These are phyloP conservation scores for Noctua pronuba DNA, from an alignment of 2,888 invertebrate species.

Conservation along the genomic window DNA sequence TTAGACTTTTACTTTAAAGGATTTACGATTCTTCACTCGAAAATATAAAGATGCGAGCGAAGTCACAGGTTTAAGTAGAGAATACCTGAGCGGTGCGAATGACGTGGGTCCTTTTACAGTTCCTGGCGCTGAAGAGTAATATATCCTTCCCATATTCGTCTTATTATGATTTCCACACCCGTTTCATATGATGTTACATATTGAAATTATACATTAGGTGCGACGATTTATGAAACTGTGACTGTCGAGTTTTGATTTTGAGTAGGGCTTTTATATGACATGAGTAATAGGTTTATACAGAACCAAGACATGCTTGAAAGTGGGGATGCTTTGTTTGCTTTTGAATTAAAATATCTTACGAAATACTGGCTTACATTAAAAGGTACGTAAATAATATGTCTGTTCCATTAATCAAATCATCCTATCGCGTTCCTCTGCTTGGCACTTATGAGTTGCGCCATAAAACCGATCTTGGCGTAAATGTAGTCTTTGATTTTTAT, in stretches of 20 bases:
- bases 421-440: no score
- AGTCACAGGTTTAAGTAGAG: conserved; percentile 30
- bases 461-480: neutral
- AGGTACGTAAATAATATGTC: neutral
- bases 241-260: conserved; percentile 55
- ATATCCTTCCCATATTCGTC: conserved; percentile 62
- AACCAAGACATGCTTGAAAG: conserved; percentile 12
- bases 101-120: conserved; percentile 69
- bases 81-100: conserved; percentile 57
- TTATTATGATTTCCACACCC: conserved; percentile 68
- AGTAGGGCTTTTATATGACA: conserved; percentile 50
- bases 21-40: conserved; percentile 39
- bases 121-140: conserved; percentile 56
- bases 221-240: conserved; percentile 58
- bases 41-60: conserved; percentile 40
- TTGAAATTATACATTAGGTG: conserved; percentile 61
- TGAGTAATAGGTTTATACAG: conserved; percentile 43
- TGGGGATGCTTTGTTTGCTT: conserved; percentile 37
- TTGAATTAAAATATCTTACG: conserved; percentile 4
- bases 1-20: conserved; percentile 39
- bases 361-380: neutral
- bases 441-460: neutral
- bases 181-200: conserved; percentile 55
- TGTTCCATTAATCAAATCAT: neutral
- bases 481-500: neutral